Evolutionary conservation across 2,888 invertebrate genomes (phyloP).

Genomic region (Dolichomitus sp.): DNA sequence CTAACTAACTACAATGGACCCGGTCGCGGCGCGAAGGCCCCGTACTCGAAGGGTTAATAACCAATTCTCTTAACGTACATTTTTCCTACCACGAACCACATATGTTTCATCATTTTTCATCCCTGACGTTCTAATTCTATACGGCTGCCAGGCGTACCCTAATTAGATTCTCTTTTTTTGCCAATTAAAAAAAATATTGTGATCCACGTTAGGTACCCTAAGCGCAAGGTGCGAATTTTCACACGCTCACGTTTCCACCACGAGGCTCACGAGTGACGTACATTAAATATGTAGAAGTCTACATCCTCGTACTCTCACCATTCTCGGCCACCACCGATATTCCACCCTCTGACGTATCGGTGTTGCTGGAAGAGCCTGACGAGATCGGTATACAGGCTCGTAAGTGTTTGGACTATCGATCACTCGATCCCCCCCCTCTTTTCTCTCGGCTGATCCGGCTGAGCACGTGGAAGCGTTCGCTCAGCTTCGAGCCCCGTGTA

Average conservation of each 20-base stretch:
- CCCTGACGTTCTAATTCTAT: no score
- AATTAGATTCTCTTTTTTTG: background rate
- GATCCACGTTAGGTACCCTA: background rate
- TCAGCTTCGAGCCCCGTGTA: constrained; percentile 18
- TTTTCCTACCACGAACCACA: no score
- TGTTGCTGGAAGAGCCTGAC: constrained; percentile 41
- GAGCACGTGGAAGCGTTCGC: constrained; percentile 49
- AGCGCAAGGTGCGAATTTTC: constrained; percentile 17
- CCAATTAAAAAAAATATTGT: background rate
- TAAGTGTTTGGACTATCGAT: constrained; percentile 76
- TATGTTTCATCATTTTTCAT: no score
- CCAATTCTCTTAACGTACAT: no score
- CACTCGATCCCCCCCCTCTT: constrained; percentile 64
- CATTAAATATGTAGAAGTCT: constrained; percentile 49
- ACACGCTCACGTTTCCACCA: background rate
- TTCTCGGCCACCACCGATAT: background rate
- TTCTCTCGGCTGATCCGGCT: constrained; percentile 46
- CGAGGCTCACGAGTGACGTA: constrained; percentile 15
- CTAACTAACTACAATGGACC: no score
- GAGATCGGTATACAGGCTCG: constrained; percentile 72
- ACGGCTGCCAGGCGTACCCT: background rate
- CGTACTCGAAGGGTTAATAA: no score
- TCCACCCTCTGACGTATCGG: constrained; percentile 44
- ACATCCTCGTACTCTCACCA: constrained; percentile 19
- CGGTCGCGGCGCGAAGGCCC: no score